Percentiles rank a stretch among this genome's conserved stretches.
Evolutionary conservation across 2,888 invertebrate genomes (phyloP).

Genomic region (Desoria tigrina): DNA sequence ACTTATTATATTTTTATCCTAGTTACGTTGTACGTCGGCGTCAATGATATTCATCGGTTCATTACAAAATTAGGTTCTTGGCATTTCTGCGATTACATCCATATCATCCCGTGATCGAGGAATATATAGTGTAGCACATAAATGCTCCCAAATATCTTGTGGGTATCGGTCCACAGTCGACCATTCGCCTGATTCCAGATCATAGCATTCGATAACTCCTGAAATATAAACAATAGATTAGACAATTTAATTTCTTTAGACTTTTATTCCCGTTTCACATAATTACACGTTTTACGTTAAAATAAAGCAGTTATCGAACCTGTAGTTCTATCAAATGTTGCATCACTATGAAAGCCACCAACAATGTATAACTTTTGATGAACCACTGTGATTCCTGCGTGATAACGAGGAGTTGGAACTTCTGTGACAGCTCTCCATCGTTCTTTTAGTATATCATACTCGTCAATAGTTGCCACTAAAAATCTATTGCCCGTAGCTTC

Average conservation of each 20-base stretch:
- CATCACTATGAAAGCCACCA: slow-evolving; percentile 69
- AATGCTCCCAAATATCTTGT: slow-evolving; percentile 72
- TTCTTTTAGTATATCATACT: slow-evolving; percentile 64
- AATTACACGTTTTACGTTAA: too few species aligned
- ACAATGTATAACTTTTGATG: slow-evolving; percentile 67
- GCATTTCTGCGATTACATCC: slow-evolving; percentile 57
- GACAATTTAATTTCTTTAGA: neutral
- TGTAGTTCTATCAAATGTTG: slow-evolving; percentile 68
- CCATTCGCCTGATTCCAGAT: slow-evolving; percentile 66
- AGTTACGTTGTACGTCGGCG: slow-evolving; percentile 10
- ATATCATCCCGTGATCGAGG: slow-evolving; percentile 63
- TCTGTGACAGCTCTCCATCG: slow-evolving; percentile 65
- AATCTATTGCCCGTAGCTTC: slow-evolving; percentile 61
- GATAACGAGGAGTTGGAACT: slow-evolving; percentile 69
- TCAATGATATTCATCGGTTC: neutral
- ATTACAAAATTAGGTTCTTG: slow-evolving; percentile 33
- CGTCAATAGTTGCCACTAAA: slow-evolving; percentile 67
- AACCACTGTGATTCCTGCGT: slow-evolving; percentile 68
- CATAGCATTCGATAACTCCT: slow-evolving; percentile 68
- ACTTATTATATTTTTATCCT: too few species aligned
- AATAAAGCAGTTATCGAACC: slow-evolving; percentile 50
- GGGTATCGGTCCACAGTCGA: slow-evolving; percentile 66
- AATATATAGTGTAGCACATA: slow-evolving; percentile 68
- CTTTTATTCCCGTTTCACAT: too few species aligned
- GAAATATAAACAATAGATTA: slow-evolving; percentile 29